phyloP scores from a whole-genome alignment of 1,140 invertebrate species.

The Dendroctonus valens region DNA sequence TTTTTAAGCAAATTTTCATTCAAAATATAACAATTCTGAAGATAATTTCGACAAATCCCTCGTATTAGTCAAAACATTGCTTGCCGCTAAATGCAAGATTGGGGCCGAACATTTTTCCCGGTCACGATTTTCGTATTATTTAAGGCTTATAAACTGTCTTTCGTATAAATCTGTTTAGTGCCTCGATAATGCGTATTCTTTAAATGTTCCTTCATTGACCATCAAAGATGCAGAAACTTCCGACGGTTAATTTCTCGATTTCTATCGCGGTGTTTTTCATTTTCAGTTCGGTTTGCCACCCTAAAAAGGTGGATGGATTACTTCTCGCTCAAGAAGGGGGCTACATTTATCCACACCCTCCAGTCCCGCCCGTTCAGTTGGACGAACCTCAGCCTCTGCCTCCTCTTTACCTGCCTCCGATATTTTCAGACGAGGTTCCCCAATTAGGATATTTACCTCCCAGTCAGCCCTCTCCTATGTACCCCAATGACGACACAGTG shows the following conservation, averaged over 20 bases:
- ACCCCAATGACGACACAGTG: conserved; percentile 36
- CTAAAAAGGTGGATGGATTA: conserved; percentile 9
- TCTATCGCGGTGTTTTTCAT: not conserved
- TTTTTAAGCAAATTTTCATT: too few relatives aligned
- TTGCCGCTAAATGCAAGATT: conserved; percentile 23
- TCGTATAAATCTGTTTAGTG: conserved; percentile 11
- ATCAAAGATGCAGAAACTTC: too few relatives aligned
- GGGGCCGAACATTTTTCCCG: conserved; percentile 31
- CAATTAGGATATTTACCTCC: conserved; percentile 27
- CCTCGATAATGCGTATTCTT: too few relatives aligned
- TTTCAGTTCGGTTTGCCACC: not conserved
- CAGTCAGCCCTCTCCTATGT: not conserved
- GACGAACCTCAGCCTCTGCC: conserved; percentile 35
- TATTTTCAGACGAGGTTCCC: conserved; percentile 28
- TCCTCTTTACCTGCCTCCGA: conserved; percentile 23
- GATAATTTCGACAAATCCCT: too few relatives aligned
- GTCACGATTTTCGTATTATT: conserved; percentile 34
- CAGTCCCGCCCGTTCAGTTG: conserved; percentile 34
- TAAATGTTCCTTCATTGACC: too few relatives aligned
- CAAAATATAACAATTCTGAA: too few relatives aligned
- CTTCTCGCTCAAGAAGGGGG: conserved; percentile 15
- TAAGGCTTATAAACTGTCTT: conserved; percentile 29
- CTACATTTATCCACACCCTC: conserved; percentile 40
- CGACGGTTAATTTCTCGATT: too few relatives aligned
- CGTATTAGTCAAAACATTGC: not conserved